Percentiles rank a stretch among this genome's conserved stretches.
Evolutionary conservation across 2,113 vertebrate genomes (phyloP).

Genomic region (Tetrao urogallus): DNA sequence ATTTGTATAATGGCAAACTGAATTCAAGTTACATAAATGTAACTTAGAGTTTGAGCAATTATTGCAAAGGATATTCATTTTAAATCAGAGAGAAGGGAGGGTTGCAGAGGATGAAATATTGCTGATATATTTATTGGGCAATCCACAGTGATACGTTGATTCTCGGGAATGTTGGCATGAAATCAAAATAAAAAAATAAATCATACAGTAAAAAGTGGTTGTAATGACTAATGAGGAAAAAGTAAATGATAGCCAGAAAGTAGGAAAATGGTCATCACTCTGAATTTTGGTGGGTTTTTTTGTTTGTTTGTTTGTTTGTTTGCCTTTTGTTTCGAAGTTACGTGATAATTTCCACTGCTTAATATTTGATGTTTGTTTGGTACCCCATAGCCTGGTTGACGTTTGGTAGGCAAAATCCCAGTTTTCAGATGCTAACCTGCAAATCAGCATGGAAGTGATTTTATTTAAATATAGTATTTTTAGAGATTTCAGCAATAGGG

Average conservation of each 20-base stretch:
- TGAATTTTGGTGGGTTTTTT: neutral
- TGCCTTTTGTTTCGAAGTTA: neutral
- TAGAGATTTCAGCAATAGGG: neutral
- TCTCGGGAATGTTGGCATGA: neutral
- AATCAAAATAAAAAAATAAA: neutral
- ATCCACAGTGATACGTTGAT: neutral
- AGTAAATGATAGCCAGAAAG: neutral
- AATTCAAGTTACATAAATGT: neutral
- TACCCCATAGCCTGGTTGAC: neutral
- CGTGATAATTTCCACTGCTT: neutral
- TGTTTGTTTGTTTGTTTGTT: too few relatives aligned
- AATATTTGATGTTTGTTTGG: neutral
- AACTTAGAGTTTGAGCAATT: neutral
- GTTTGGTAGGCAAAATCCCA: neutral
- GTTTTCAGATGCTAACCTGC: neutral
- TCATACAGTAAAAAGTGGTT: neutral
- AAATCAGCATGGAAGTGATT: neutral
- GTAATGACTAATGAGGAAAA: neutral
- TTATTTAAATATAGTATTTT: neutral
- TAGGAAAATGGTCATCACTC: neutral
- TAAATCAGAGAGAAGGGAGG: neutral
- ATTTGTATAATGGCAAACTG: neutral
- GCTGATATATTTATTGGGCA: neutral
- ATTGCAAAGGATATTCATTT: neutral
- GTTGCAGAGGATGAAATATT: neutral